Evolutionary conservation across 2,113 vertebrate species (phyloP), one percentile per base, ranked within the genome.

Genomic region (Grantiella picta): DNA sequence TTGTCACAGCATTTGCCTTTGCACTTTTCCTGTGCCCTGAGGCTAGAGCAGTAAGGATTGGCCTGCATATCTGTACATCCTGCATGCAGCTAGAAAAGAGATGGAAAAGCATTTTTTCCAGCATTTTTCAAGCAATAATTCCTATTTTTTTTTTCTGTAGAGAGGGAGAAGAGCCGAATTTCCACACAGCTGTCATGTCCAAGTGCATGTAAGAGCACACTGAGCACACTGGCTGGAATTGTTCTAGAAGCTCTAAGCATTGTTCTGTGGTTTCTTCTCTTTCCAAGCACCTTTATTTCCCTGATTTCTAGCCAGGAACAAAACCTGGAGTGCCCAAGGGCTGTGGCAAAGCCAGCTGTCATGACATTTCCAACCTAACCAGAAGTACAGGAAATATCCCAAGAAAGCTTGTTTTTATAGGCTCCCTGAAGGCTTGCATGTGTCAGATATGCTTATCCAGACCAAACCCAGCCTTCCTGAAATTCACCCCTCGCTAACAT

Each of bases 381-480:
- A 94, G 77, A 90, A 97, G n/a, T 79, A 60, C 88, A 93, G 93
- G 94, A 96, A 94, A 90, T 92, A 82, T 89, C 93, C 85, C 90
- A 95, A 84, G 88, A 92, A 96, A 92, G 69, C 40, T 93, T 96
- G 80, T 90, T 96, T 95, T 92, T 71, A 38, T 68, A 89, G 89
- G 40, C 64, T 96, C 93, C 92, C 92, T 52, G 52, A 85, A 94
- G 92, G 71, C 68, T 94, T 90, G 57, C 72, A 64, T 71, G 69
- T 94, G 90, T 96, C 88, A 95, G 80, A 94, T 94, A 92, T 25
- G 76, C 88, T 94, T 97, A 93, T 71, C 72, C 92, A 95, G 77
- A 96, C 88, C 92, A 96, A 95, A 86, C 49, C 80, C 86, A 95
- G 90, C 86, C 93, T 90, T 94, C 69, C 92, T 93, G 93, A 94